phyloP scores from a whole-genome alignment of 2,797 vertebrate species.

The Saguinus oedipus region DNA sequence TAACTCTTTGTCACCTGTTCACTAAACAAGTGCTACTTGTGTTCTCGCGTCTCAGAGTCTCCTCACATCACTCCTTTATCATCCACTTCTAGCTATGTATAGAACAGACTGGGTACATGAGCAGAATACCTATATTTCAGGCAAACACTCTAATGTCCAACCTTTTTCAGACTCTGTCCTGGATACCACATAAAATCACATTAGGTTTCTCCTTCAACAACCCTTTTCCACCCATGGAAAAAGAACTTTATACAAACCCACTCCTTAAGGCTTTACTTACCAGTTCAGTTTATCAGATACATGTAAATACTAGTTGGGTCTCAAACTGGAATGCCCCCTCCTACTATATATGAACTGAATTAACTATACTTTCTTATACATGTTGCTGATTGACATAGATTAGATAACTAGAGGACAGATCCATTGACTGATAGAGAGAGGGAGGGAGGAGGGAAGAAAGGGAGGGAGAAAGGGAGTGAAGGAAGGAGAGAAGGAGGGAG shows the following conservation, averaged over 20 bases:
- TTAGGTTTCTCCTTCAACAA: background rate
- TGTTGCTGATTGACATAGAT: background rate
- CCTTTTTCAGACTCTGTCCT: background rate
- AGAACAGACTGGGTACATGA: background rate
- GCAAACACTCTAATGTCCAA: background rate
- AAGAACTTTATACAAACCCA: background rate
- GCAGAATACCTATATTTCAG: background rate
- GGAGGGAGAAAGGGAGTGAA: fast-evolving
- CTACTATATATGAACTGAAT: background rate
- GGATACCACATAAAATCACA: background rate
- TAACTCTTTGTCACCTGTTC: background rate
- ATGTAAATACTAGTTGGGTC: background rate
- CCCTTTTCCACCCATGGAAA: background rate
- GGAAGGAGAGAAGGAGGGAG: fast-evolving
- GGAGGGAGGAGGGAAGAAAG: background rate
- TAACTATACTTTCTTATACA: background rate
- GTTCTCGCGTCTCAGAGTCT: background rate
- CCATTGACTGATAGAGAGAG: background rate
- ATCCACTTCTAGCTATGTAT: background rate
- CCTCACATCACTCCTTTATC: background rate
- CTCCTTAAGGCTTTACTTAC: background rate
- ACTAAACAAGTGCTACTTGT: background rate
- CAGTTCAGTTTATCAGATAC: background rate
- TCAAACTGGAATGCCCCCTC: background rate
- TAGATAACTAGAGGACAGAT: background rate